Percentiles rank a stretch among this genome's conserved stretches.
Conservation (phyloP, 30 jellyfish, hydroid and myxozoan species). For the Hydractinia symbiolongicarpus region DNA sequence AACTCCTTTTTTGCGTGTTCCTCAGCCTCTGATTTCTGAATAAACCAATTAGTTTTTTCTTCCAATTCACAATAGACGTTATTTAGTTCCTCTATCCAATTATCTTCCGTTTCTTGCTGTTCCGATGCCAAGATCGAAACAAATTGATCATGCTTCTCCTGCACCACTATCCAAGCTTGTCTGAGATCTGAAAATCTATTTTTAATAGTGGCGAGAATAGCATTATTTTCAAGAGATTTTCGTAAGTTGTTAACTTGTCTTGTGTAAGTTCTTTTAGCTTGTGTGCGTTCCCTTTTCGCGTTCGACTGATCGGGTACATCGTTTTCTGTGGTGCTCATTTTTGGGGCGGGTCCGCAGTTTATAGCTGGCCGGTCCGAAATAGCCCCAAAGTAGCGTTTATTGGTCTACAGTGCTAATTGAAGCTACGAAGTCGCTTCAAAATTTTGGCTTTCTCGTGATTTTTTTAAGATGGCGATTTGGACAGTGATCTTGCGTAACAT, state of each 20-base stretch:
- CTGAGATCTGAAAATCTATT: not conserved
- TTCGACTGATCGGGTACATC: too few relatives aligned
- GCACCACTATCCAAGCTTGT: not conserved
- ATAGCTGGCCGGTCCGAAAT: too few relatives aligned
- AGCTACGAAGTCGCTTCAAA: too few relatives aligned
- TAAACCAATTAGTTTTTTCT: not conserved
- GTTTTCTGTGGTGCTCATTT: too few relatives aligned
- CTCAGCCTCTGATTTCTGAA: not conserved
- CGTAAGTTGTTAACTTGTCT: constrained; percentile 1
- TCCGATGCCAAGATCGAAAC: not conserved
- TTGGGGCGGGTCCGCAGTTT: too few relatives aligned
- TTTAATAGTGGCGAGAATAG: not conserved
- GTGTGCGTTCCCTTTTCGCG: not conserved
- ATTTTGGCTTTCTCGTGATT: too few relatives aligned
- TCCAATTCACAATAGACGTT: not conserved
- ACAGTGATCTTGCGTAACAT: too few relatives aligned
- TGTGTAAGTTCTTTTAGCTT: not conserved
- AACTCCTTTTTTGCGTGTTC: not conserved
- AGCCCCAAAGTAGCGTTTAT: too few relatives aligned
- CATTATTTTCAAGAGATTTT: not conserved
- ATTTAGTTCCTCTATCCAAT: not conserved
- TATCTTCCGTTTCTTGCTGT: not conserved
- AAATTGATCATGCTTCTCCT: too few relatives aligned
- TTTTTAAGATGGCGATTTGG: too few relatives aligned
- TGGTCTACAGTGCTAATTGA: too few relatives aligned